Evolutionary conservation across 2,113 vertebrate genomes (phyloP), one percentile per base, ranked within the genome.

Genomic region (Gnathonemus echidnorhynchus): DNA sequence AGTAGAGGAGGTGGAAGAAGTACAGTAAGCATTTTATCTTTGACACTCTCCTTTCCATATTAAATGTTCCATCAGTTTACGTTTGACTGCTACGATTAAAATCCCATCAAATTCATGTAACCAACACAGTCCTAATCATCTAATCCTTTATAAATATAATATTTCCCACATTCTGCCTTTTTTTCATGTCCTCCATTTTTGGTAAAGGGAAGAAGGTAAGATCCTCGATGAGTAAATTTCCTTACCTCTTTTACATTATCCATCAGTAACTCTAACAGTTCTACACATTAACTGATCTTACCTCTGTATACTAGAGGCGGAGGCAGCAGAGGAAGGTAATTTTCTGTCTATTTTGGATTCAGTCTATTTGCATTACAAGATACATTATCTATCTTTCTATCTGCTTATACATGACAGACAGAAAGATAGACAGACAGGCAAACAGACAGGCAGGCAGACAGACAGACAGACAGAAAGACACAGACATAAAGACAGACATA

Each of bases 131-230:
- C 5, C 39, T 88, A 88, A 88, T 62, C n/a, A 8, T 21, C 86
- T 48, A 85, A 85, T 85, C 19, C 45, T 48, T 19, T 85, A 48
- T 48, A 46, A 45, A 50, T 88, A 24, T 86, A 48, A 62, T 62
- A 49, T 56, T 42, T 88, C 31, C 42, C 27, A 46, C 31, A n/a
- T 62, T 89, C 42, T 87, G 10, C 56, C 62, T 89, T 49, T 48
- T 27, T 62, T 58, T 53, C 87, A 77, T 48, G n/a, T 21, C 66
- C 56, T 13, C 19, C 92, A 70, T 92, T 31, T 86, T 80, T 83
- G 80, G 83, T 90, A 83, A 92, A 94, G 94, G 88, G 94, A 94
- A 90, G 95, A 94, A 92, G 95, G 94, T 95, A 92, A 92, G 91
- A 39, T 21, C 35, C 89, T 66, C 3, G 24, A 88, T 42, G 39